Conservation (phyloP, 2,113 vertebrate species). For the Regulus satrapa region DNA sequence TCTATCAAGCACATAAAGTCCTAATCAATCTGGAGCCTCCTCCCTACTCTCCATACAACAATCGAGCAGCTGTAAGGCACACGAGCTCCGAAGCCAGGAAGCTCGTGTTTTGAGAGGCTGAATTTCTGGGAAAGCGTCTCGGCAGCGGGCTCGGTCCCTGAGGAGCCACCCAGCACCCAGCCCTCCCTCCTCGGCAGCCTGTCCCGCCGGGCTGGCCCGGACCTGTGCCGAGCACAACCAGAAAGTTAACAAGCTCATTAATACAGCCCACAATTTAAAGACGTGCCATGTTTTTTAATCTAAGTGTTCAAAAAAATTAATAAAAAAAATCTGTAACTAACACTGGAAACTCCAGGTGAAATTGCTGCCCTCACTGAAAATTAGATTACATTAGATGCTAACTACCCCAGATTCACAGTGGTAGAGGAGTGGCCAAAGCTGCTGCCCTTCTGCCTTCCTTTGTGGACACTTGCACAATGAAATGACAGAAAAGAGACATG, state of each 20-base stretch:
- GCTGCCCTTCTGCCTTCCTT: not conserved
- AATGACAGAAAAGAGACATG: not conserved
- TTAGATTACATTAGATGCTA: not conserved
- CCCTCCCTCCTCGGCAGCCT: not conserved
- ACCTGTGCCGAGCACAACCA: not conserved
- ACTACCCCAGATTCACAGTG: not conserved
- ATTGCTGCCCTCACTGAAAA: not conserved
- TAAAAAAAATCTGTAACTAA: not conserved
- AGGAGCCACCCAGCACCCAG: not conserved
- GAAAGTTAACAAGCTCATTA: not conserved
- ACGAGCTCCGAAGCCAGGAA: not conserved
- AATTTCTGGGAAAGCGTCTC: conserved; percentile 2
- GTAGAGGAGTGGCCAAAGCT: not conserved
- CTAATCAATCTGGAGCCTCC: not conserved
- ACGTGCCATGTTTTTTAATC: not conserved
- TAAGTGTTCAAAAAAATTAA: not conserved
- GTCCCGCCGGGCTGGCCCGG: not conserved
- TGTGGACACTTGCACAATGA: not conserved
- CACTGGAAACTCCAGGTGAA: not conserved
- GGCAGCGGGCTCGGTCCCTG: rapidly evolving
- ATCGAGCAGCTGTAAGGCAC: not conserved
- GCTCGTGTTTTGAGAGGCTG: not conserved
- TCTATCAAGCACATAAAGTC: not conserved
- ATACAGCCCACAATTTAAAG: not conserved
- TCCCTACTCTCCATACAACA: not conserved